These are phyloP conservation scores for Drosophila crucigera DNA, from an alignment of 2,888 invertebrate genomes.

Conservation along the genomic window DNA sequence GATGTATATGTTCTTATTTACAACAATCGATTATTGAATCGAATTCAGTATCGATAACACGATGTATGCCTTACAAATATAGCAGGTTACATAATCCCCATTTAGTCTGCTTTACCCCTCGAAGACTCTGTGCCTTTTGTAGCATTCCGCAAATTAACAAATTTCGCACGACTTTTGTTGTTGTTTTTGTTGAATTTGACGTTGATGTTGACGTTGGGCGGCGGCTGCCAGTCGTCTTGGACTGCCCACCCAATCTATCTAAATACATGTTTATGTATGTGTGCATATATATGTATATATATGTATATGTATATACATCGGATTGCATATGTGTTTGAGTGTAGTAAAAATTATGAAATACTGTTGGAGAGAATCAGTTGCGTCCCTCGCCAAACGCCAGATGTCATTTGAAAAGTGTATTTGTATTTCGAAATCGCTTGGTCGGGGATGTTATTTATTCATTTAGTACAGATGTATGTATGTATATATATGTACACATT, in stretches of 20 bases:
- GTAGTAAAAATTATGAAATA: conserved; percentile 57
- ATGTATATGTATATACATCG: conserved; percentile 1
- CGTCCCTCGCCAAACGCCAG: conserved; percentile 29
- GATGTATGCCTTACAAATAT: not conserved
- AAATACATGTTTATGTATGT: conserved; percentile 7
- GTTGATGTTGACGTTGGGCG: conserved; percentile 23
- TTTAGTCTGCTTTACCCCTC: not conserved
- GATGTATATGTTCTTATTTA: not conserved
- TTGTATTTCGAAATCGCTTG: conserved; percentile 16
- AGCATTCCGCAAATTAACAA: conserved; percentile 45
- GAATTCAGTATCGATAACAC: not conserved
- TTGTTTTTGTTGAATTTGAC: conserved; percentile 39
- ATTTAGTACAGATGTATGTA: not conserved
- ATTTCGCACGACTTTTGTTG: conserved; percentile 63
- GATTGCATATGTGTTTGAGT: not conserved
- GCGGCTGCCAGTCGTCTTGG: conserved; percentile 20
- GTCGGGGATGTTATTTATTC: conserved; percentile 29
- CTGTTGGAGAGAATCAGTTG: conserved; percentile 11
- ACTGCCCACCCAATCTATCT: conserved; percentile 30
- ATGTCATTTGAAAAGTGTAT: conserved; percentile 55
- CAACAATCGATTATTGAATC: not conserved
- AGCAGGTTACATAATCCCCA: not conserved
- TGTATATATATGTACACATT: not conserved
- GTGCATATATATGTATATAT: not conserved
- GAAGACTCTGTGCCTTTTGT: not conserved